A percentile compares a stretch with the other conserved stretches of the same genome.
phyloP scores from a whole-genome alignment of 2,888 invertebrate species.

The Odontocerum albicorne region DNA sequence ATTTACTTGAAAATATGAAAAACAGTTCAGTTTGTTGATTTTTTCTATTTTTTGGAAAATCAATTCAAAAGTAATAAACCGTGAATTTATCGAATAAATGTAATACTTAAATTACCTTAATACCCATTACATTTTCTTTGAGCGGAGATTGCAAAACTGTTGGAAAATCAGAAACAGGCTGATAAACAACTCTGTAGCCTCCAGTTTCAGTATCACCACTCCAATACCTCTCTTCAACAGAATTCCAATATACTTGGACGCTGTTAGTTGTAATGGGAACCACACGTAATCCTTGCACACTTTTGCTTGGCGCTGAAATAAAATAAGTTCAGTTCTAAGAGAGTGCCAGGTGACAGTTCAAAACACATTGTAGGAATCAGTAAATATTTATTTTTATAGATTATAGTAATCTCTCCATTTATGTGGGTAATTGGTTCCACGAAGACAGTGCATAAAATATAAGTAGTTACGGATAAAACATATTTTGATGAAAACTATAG shows the following conservation, averaged over 20 bases:
- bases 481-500: no score
- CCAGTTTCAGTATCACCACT: slow-evolving; percentile 86
- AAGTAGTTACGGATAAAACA: no score
- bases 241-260: slow-evolving; percentile 89
- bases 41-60: slow-evolving; percentile 10
- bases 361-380: no score
- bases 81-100: no score
- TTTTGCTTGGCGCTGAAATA: slow-evolving; percentile 75
- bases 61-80: no score
- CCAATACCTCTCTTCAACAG: slow-evolving; percentile 77
- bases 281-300: slow-evolving; percentile 79
- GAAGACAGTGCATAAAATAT: no score
- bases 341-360: no score
- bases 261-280: slow-evolving; percentile 94
- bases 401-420: no score
- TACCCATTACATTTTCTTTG: slow-evolving; percentile 81
- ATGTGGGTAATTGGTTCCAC: no score
- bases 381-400: no score
- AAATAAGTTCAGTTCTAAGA: slow-evolving; percentile 1
- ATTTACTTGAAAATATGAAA: no score
- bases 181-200: slow-evolving; percentile 87
- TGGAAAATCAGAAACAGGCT: slow-evolving; percentile 86
- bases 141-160: slow-evolving; percentile 81
- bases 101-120: no score
- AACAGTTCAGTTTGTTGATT: slow-evolving; percentile 5